Percentiles rank a stretch among this genome's conserved stretches.
Conservation (phyloP, 2,113 vertebrate genomes). For the Lophochroa leadbeateri region DNA sequence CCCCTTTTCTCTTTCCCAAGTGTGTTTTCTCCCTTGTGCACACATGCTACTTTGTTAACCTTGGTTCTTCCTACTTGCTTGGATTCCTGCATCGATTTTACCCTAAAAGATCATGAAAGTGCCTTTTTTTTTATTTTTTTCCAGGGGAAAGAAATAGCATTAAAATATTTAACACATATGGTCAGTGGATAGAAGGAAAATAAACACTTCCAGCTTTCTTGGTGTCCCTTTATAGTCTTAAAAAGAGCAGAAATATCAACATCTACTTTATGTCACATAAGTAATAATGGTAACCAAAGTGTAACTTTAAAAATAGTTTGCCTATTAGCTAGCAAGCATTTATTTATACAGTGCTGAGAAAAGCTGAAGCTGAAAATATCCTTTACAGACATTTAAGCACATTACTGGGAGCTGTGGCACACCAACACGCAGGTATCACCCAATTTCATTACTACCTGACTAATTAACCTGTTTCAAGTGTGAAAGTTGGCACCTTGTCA, state of each 20-base stretch:
- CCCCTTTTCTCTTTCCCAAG: not conserved
- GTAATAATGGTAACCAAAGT: not conserved
- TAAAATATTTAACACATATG: not conserved
- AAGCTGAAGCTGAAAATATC: conserved; percentile 62
- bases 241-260: not conserved
- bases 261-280: not conserved
- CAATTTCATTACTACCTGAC: conserved; percentile 82
- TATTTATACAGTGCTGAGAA: conserved; percentile 70
- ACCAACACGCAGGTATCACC: conserved; percentile 80
- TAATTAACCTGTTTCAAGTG: conserved; percentile 86
- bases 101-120: not conserved
- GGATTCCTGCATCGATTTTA: not conserved
- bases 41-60: not conserved
- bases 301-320: conserved; percentile 58
- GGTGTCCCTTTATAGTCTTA: not conserved
- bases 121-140: not conserved
- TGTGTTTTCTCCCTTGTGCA: not conserved
- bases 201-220: not conserved
- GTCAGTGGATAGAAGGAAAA: not conserved
- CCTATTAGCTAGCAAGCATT: conserved; percentile 42
- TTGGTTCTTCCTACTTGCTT: not conserved
- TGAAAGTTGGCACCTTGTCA: conserved; percentile 83
- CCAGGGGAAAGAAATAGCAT: not conserved
- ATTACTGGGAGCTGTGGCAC: conserved; percentile 71
- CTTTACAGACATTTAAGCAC: conserved; percentile 69